phyloP scores from a whole-genome alignment of 2,888 invertebrate genomes.

The Syritta pipiens region DNA sequence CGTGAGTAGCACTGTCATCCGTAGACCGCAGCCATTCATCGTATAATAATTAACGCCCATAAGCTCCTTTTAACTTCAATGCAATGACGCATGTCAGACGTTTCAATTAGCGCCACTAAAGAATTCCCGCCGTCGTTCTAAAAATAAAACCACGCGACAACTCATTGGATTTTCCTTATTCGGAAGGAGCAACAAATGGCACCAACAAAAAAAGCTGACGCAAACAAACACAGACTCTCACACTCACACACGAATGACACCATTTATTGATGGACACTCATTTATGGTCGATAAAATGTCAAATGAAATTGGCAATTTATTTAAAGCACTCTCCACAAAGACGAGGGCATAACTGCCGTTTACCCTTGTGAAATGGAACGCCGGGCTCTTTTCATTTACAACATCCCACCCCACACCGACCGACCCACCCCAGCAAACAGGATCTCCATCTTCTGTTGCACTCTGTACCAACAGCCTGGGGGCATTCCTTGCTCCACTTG shows the following conservation, averaged over 20 bases:
- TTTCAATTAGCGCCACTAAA: neutral
- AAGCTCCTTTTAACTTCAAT: too few relatives aligned
- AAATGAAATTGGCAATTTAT: slow-evolving; percentile 28
- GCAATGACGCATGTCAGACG: slow-evolving; percentile 7
- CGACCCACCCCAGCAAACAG: slow-evolving; percentile 2
- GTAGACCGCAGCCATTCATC: too few relatives aligned
- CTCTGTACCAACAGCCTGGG: slow-evolving; percentile 44
- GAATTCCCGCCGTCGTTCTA: neutral
- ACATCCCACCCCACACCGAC: slow-evolving; percentile 5
- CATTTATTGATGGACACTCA: neutral
- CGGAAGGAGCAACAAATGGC: neutral
- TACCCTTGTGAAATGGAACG: slow-evolving; percentile 15
- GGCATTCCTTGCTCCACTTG: slow-evolving; percentile 56
- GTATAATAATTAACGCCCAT: too few relatives aligned
- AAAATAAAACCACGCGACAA: neutral
- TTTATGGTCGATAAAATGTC: slow-evolving; percentile 16
- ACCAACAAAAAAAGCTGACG: slow-evolving; percentile 7
- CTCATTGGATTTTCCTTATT: neutral
- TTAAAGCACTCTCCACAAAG: slow-evolving; percentile 10
- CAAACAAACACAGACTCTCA: neutral
- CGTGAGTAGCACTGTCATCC: too few relatives aligned
- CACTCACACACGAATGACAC: neutral
- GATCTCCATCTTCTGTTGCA: slow-evolving; percentile 13
- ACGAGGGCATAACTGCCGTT: slow-evolving; percentile 20
- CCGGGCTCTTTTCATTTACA: slow-evolving; percentile 29